phyloP scores from a whole-genome alignment of 2,113 vertebrate genomes.

The Tachuris rubrigastra region DNA sequence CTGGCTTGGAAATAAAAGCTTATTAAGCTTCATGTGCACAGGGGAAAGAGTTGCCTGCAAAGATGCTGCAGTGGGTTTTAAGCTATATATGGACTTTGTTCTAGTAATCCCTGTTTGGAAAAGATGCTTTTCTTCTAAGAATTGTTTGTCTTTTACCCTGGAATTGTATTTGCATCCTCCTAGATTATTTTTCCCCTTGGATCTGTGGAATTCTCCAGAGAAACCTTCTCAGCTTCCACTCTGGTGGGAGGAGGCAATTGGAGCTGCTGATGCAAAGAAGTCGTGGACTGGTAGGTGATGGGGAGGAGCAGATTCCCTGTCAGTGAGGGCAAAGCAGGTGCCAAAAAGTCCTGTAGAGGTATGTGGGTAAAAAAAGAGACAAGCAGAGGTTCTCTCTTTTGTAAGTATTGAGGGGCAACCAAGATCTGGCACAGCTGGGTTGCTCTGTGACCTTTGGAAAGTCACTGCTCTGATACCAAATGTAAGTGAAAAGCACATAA shows the following conservation, averaged over 20 bases:
- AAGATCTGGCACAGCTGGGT: background rate
- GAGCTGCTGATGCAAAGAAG: background rate
- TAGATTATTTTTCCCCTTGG: background rate
- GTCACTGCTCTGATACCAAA: background rate
- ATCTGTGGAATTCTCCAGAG: background rate
- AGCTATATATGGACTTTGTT: slow-evolving; percentile 26
- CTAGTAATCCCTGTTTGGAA: background rate
- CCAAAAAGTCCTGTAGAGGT: background rate
- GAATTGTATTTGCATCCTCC: background rate
- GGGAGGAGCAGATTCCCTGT: background rate
- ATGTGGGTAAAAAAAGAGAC: background rate
- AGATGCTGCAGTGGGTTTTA: background rate
- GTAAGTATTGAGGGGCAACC: background rate
- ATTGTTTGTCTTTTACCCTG: slow-evolving; percentile 5
- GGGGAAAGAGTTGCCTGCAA: slow-evolving; percentile 19
- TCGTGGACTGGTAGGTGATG: background rate
- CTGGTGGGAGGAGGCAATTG: background rate
- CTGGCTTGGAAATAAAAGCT: slow-evolving; percentile 23
- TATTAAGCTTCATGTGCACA: background rate
- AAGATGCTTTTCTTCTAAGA: background rate
- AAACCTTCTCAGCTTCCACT: background rate
- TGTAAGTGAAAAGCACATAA: background rate
- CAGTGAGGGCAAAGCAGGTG: background rate
- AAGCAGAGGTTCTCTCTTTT: background rate
- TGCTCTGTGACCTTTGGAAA: background rate